Percentiles rank a stretch among this genome's conserved stretches.
Evolutionary conservation across 1,140 invertebrate genomes (phyloP).

Genomic region (Campoletis sonorensis): DNA sequence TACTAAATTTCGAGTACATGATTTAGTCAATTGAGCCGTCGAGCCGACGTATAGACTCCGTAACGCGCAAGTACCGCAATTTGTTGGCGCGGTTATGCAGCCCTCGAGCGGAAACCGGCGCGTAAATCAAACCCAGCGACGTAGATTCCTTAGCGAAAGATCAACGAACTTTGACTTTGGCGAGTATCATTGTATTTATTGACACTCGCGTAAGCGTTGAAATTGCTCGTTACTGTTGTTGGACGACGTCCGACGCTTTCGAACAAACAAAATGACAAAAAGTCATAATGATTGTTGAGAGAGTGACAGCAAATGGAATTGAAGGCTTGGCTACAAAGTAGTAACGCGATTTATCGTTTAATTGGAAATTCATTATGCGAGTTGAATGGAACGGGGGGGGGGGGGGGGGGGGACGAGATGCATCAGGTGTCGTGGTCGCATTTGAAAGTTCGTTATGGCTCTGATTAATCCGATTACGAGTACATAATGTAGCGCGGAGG

Average conservation of each 20-base stretch:
- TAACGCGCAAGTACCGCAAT: background rate
- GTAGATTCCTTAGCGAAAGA: constrained; percentile 17
- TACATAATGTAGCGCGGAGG: constrained; percentile 12
- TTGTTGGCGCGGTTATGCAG: constrained; percentile 6
- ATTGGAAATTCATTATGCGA: constrained; percentile 17
- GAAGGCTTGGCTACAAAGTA: background rate
- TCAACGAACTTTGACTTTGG: constrained; percentile 38
- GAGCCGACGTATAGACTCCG: background rate
- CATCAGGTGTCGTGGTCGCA: constrained; percentile 13
- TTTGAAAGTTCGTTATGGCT: constrained; percentile 12
- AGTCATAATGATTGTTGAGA: too few species aligned
- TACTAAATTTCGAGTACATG: background rate
- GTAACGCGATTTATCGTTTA: constrained; percentile 18
- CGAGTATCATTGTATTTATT: background rate
- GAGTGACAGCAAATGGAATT: background rate
- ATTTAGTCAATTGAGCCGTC: constrained; percentile 31
- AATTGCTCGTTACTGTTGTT: too few species aligned
- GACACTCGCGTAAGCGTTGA: background rate
- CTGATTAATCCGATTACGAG: constrained; percentile 27
- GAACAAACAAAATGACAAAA: too few species aligned
- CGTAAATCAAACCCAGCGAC: constrained; percentile 25
- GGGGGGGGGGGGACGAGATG: background rate
- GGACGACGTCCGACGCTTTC: too few species aligned
- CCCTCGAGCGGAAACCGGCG: constrained; percentile 14
- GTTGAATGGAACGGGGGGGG: background rate